Evolutionary conservation across 2,113 vertebrate genomes (phyloP), one percentile per base, ranked within the genome.

Genomic region (Epinephelus fuscoguttatus): DNA sequence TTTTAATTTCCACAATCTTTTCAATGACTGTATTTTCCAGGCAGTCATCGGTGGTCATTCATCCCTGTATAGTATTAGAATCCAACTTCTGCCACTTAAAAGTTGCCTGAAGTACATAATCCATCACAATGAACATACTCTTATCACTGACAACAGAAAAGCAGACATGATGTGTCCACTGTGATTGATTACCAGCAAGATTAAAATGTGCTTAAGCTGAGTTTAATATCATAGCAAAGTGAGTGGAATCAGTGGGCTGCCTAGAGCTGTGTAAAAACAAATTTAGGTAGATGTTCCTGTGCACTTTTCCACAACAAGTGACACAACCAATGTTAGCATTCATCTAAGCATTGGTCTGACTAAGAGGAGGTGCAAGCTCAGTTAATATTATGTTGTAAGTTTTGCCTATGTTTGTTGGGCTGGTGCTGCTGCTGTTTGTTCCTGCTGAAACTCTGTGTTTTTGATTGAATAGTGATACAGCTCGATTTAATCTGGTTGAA

Each of bases 141-240:
- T 70, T 9, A 25, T 56, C 17, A 59, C 27, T 27, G 2, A 27
- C 14, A 25, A 66, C 53, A 70, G 50, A 42, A 45, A 37, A n/a
- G 33, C 23, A 56, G 63, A 27, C 53, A 60, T 30, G 15, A 53
- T 42, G 55, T 53, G 55, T 53, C 30, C 23, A 23, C n/a, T 47
- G 30, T 61, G 45, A 69, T 15, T 60, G 27, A 81, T 60, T 27
- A 45, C 21, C 79, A 68, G 61, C 6, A 13, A 60, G 19, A 14
- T 45, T 33, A 12, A 69, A 23, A 25, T 49, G 53, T 49, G 37
- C 40, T 25, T 15, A 69, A 56, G 21, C 10, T 40, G 25, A 0
- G 71, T 71, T 33, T 66, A 7, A 60, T 50, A 25, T 67, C 11
- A 67, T 10, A 21, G 64, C 7, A 23, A 62, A 73, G 37, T 64